Evolutionary conservation across 2,888 invertebrate genomes (phyloP).

Genomic region (Epirrita christyi): DNA sequence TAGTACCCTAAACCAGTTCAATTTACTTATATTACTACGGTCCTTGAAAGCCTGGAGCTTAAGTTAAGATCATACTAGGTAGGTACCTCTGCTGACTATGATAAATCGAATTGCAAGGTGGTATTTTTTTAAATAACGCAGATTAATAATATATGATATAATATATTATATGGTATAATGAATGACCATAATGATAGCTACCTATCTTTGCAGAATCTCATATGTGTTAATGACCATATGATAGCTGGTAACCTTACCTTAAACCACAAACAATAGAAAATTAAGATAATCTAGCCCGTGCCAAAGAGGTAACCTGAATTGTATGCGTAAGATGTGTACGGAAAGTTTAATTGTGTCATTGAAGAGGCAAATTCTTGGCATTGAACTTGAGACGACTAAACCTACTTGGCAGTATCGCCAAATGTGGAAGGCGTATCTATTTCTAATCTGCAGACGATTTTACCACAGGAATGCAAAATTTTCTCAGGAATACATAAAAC

Average conservation of each 20-base stretch:
- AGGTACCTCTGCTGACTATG: neutral
- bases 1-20: slow-evolving; percentile 51
- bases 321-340: slow-evolving; percentile 41
- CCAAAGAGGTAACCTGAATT: slow-evolving; percentile 43
- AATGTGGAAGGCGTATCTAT: slow-evolving; percentile 37
- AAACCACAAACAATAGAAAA: slow-evolving; percentile 37
- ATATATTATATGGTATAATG: too few species aligned
- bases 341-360: slow-evolving; percentile 55
- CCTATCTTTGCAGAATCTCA: slow-evolving; percentile 17
- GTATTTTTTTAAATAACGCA: neutral
- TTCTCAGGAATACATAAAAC: too few species aligned
- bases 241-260: slow-evolving; percentile 36
- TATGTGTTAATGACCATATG: slow-evolving; percentile 8
- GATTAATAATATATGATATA: too few species aligned
- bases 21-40: slow-evolving; percentile 47
- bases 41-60: slow-evolving; percentile 24
- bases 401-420: slow-evolving; percentile 75
- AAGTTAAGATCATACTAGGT: slow-evolving; percentile 22
- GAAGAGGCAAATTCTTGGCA: slow-evolving; percentile 71
- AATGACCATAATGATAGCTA: too few species aligned
- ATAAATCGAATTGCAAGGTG: slow-evolving; percentile 19
- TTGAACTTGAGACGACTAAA: slow-evolving; percentile 64
- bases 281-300: slow-evolving; percentile 42
- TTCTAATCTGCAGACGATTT: neutral
- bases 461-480: neutral